phyloP scores from a whole-genome alignment of 2,888 invertebrate genomes.

The Linhomoeus sp. region DNA sequence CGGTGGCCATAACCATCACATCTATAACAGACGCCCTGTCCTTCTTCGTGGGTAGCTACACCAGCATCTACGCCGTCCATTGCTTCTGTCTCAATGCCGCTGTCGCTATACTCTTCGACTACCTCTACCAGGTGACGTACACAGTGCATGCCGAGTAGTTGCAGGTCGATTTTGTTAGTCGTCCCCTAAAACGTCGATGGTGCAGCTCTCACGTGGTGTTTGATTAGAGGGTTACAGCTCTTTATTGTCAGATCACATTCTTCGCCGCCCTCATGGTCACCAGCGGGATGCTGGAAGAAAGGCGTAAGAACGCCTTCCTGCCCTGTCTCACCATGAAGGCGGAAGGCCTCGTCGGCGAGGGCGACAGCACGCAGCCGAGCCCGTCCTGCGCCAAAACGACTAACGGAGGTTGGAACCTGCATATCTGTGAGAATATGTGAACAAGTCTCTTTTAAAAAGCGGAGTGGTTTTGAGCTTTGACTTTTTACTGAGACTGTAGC shows the following conservation, averaged over 20 bases:
- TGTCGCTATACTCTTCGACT: conserved; percentile 69
- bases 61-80: conserved; percentile 74
- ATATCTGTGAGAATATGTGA: too few species aligned
- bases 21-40: conserved; percentile 77
- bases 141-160: background rate
- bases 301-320: conserved; percentile 39
- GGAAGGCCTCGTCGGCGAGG: too few species aligned
- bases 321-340: conserved; percentile 2
- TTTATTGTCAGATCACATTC: conserved; percentile 63
- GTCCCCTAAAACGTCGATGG: too few species aligned
- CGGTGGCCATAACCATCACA: conserved; percentile 82
- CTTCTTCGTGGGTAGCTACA: conserved; percentile 72
- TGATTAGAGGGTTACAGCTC: too few species aligned
- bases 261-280: conserved; percentile 75
- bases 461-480: too few species aligned
- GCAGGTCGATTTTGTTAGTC: too few species aligned
- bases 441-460: too few species aligned
- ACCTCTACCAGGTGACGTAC: conserved; percentile 50
- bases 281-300: conserved; percentile 66
- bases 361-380: too few species aligned
- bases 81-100: conserved; percentile 91
- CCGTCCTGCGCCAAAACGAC: too few species aligned
- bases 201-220: too few species aligned
- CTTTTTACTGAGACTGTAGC: too few species aligned
- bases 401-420: too few species aligned